Evolutionary conservation across 2,797 vertebrate genomes (phyloP), one percentile per base, ranked within the genome.

Genomic region (Gallinago solitaria): DNA sequence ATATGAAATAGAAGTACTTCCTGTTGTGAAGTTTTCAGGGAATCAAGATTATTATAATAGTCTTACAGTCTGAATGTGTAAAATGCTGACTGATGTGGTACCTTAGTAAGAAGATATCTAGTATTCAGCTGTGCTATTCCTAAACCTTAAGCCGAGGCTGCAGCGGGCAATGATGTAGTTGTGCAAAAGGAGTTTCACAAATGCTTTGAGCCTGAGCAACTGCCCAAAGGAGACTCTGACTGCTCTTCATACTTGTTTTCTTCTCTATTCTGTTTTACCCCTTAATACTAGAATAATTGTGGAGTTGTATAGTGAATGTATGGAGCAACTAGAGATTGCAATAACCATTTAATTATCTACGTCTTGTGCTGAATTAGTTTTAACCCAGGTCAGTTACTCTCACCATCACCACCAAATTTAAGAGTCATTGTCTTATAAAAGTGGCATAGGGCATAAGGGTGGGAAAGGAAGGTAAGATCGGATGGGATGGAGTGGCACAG

Each of bases 401-500:
- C 5, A 16, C 41, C 41, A 43, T 2, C 6, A 5, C 3, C 5
- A 6, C 9, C 16, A 28, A 27, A 0, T 43, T 89, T 89, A n/a
- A n/a, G 9, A n/a, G 10, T 37, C 18, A 28, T 51, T 63, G 3
- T 50, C 17, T 63, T 65, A 47, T 19, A 53, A 78, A 76, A 33
- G 10, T 43, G 41, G 9, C 6, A 19, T 10, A 41, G 18, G 16
- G 1, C 6, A 24, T 11, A 48, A 30, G 3, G 11, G 28, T 30
- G 5, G 8, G 3, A 20, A 92, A 84, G 16, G 12, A 28, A 63
- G 9, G 15, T 39, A 33, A 65, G 21, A 37, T 37, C 21, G 60
- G 30, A 77, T 30, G 13, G 51, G 8, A 53, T 53, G 51, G n/a
- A 59, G 47, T 23, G 6, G 21, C 47, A 71, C 9, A 82, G 37